These are phyloP conservation scores for Coryphaenoides rupestris DNA, from an alignment of 2,113 vertebrate species.

Conservation along the genomic window DNA sequence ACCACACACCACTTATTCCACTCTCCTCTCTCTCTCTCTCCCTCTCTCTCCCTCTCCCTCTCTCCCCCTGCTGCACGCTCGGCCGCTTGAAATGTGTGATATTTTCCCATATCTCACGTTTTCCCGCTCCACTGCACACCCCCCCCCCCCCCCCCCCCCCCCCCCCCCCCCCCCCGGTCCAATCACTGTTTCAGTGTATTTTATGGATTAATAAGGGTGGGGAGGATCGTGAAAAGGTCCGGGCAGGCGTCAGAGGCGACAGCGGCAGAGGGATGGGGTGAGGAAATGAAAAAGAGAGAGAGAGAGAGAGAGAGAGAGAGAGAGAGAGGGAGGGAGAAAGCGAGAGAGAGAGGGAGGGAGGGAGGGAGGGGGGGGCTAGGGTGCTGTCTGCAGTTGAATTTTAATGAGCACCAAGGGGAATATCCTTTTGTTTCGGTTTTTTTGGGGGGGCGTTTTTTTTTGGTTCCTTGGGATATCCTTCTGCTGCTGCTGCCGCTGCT, in stretches of 20 bases:
- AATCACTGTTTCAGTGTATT: conserved; percentile 67
- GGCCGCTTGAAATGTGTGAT: conserved; percentile 61
- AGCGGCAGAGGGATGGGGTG: too few species aligned
- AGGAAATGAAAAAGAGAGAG: too few species aligned
- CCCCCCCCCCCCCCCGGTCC: conserved; percentile 71
- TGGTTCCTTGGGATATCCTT: conserved; percentile 61
- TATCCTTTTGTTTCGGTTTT: conserved; percentile 49
- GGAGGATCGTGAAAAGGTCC: conserved; percentile 69
- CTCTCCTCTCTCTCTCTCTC: conserved; percentile 45
- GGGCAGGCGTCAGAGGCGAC: conserved; percentile 7
- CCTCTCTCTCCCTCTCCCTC: too few species aligned
- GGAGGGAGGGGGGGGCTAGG: conserved; percentile 36
- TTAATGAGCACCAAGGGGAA: conserved; percentile 83
- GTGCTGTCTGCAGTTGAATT: conserved; percentile 69
- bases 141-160: too few species aligned
- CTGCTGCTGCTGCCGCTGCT: too few species aligned
- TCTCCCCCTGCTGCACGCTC: conserved; percentile 32
- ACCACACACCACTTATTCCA: conserved; percentile 64
- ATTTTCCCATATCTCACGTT: conserved; percentile 75
- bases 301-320: too few species aligned
- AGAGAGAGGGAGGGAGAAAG: too few species aligned
- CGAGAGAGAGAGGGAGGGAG: conserved; percentile 59
- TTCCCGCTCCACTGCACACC: conserved; percentile 73
- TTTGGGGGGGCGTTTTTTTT: conserved; percentile 41
- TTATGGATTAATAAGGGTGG: conserved; percentile 89